Evolutionary conservation across 53 echinoderm and acorn worm genomes (phyloP).

Genomic region (Temnopleurus reevesii): DNA sequence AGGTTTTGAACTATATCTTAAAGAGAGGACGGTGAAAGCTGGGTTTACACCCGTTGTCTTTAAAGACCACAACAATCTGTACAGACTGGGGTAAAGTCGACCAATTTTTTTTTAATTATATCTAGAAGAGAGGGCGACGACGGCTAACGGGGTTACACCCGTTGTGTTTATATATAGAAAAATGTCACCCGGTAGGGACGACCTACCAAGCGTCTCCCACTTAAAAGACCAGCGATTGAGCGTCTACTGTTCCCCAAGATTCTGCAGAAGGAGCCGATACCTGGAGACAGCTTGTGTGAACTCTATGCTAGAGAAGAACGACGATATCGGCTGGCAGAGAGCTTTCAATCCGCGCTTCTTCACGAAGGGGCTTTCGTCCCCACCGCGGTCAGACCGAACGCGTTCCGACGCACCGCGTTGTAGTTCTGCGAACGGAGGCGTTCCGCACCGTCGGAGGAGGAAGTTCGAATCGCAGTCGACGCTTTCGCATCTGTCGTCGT

Average conservation of each 20-base stretch:
- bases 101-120: not conserved
- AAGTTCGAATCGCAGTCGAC: constrained; percentile 41
- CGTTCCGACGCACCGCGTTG: too few species aligned
- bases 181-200: constrained; percentile 49
- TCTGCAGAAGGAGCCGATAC: constrained; percentile 67
- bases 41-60: not conserved
- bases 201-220: constrained; percentile 10
- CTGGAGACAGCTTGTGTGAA: constrained; percentile 61
- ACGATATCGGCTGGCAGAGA: constrained; percentile 74
- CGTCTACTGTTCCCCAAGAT: constrained; percentile 86
- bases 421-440: not conserved
- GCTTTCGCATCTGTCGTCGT: constrained; percentile 46
- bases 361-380: not conserved
- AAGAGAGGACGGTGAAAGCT: not conserved
- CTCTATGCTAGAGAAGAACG: constrained; percentile 61
- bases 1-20: too few species aligned
- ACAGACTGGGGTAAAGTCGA: not conserved
- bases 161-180: not conserved
- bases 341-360: constrained; percentile 67
- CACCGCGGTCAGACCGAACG: not conserved
- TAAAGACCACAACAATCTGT: not conserved
- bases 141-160: not conserved
- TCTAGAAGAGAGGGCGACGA: not conserved
- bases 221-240: constrained; percentile 73
- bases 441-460: not conserved